Percentiles rank a stretch among this genome's conserved stretches.
These are phyloP conservation scores for Dasysyrphus albostriatus DNA, from an alignment of 2,888 invertebrate species.

Conservation along the genomic window DNA sequence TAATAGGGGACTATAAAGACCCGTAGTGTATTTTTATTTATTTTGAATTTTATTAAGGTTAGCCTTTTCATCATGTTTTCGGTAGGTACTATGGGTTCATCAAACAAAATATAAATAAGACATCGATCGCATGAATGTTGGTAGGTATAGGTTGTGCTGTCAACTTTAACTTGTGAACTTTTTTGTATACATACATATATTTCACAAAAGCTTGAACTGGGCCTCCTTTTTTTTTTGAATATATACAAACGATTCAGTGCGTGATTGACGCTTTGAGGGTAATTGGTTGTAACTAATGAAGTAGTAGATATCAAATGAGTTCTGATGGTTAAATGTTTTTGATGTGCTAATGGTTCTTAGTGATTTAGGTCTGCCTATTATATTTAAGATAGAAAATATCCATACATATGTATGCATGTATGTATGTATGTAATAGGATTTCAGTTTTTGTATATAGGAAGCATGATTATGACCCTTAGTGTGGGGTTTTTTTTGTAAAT, in stretches of 20 bases:
- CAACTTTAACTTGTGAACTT: slow-evolving; percentile 2
- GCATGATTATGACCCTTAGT: not conserved
- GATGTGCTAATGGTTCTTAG: not conserved
- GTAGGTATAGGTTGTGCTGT: not conserved
- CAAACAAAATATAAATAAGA: not conserved
- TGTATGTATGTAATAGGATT: too few species aligned
- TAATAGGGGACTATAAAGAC: too few species aligned
- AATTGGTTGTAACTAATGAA: slow-evolving; percentile 21
- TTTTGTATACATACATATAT: not conserved
- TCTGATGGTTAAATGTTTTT: slow-evolving; percentile 4
- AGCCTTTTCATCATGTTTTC: not conserved
- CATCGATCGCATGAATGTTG: not conserved
- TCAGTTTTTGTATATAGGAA: not conserved
- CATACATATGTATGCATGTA: too few species aligned
- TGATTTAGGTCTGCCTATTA: not conserved
- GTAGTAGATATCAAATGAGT: slow-evolving; percentile 8
- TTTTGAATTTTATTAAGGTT: too few species aligned
- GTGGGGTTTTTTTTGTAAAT: not conserved
- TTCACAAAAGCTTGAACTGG: not conserved
- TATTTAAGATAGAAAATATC: not conserved
- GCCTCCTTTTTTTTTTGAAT: not conserved
- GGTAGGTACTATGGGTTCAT: too few species aligned
- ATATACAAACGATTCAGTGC: not conserved
- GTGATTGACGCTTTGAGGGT: slow-evolving; percentile 23
- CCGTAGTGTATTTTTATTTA: too few species aligned